Evolutionary conservation across 2,888 invertebrate species (phyloP).

Genomic region (Heliconius ethilla): DNA sequence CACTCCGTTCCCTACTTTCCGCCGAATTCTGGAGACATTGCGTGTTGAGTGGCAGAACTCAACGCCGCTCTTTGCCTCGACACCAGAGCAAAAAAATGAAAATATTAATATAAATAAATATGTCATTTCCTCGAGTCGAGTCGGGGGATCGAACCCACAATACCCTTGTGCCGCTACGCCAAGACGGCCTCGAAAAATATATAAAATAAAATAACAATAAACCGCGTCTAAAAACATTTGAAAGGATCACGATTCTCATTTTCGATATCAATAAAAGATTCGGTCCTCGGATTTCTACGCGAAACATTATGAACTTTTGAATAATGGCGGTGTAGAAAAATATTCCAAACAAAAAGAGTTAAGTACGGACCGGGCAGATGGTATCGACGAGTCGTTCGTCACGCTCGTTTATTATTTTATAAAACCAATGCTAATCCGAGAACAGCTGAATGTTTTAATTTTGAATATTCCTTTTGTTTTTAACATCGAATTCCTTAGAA

Average conservation of each 20-base stretch:
- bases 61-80: too few relatives aligned
- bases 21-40: too few relatives aligned
- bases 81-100: too few relatives aligned
- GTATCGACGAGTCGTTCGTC: conserved; percentile 79
- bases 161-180: too few relatives aligned
- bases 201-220: conserved; percentile 65
- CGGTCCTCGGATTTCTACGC: conserved; percentile 68
- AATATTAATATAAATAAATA: too few relatives aligned
- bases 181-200: conserved; percentile 43
- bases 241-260: conserved; percentile 67
- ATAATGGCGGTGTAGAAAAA: conserved; percentile 76
- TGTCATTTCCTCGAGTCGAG: too few relatives aligned
- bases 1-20: too few relatives aligned
- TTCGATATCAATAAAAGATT: conserved; percentile 76
- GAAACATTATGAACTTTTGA: conserved; percentile 78
- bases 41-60: too few relatives aligned
- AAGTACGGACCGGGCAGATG: conserved; percentile 77
- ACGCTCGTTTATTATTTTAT: conserved; percentile 81
- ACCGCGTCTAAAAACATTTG: conserved; percentile 62
- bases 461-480: conserved; percentile 69
- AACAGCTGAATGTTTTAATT: conserved; percentile 78
- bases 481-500: conserved; percentile 66
- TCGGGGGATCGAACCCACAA: too few relatives aligned
- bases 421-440: conserved; percentile 79
- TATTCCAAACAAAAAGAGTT: conserved; percentile 78